Conservation (phyloP, 1,140 invertebrate genomes). For the Hesperophylax magnus region DNA sequence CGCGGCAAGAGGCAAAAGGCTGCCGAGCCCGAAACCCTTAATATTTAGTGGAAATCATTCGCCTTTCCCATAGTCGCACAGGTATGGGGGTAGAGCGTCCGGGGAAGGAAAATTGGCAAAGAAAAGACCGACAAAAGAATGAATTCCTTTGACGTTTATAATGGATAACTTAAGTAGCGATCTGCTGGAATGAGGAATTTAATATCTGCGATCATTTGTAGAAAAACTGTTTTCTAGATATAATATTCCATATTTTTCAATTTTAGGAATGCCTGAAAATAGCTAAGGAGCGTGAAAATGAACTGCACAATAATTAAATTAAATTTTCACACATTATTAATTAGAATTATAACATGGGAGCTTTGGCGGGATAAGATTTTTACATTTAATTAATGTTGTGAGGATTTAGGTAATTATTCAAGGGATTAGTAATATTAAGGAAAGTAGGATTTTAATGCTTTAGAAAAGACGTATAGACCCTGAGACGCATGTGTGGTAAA, state of each 20-base stretch:
- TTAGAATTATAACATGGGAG: too few species aligned
- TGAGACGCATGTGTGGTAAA: too few species aligned
- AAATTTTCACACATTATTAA: too few species aligned
- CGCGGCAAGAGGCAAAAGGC: not conserved
- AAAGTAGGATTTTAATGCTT: too few species aligned
- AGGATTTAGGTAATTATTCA: too few species aligned
- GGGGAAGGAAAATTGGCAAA: conserved; percentile 32
- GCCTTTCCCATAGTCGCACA: conserved; percentile 11
- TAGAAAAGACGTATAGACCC: too few species aligned
- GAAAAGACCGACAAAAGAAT: conserved; percentile 33
- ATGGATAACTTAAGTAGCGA: conserved; percentile 33
- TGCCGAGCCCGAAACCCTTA: conserved; percentile 7
- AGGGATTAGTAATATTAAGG: too few species aligned
- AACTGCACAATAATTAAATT: not conserved
- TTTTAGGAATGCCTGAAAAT: not conserved
- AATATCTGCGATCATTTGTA: conserved; percentile 8
- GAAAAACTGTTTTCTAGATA: not conserved
- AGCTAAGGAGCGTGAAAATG: not conserved
- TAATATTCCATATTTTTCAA: too few species aligned
- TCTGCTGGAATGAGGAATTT: conserved; percentile 30
- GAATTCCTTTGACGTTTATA: conserved; percentile 40
- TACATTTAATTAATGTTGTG: too few species aligned
- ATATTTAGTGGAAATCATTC: conserved; percentile 33
- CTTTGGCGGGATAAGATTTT: too few species aligned
- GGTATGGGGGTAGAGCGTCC: conserved; percentile 9